These are phyloP conservation scores for Leptopilina boulardi DNA, from an alignment of 1,140 invertebrate species.

Conservation along the genomic window DNA sequence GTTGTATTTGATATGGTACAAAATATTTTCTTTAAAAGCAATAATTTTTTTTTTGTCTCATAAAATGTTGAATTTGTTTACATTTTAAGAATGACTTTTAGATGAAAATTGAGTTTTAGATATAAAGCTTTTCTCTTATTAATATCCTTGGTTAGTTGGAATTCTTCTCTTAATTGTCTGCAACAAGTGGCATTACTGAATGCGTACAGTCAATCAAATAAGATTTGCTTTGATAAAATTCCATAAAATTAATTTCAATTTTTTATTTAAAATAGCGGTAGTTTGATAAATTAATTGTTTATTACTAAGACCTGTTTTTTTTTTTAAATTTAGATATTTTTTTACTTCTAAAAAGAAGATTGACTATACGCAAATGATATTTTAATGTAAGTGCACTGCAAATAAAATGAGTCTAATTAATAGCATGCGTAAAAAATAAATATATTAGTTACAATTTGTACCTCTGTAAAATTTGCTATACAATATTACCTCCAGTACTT, in stretches of 20 bases:
- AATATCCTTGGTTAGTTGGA: slow-evolving; percentile 30
- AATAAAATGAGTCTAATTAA: not conserved
- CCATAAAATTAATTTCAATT: not conserved
- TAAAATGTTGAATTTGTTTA: too few relatives aligned
- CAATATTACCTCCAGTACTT: slow-evolving; percentile 73
- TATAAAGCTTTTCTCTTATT: not conserved
- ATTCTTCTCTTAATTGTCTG: slow-evolving; percentile 33
- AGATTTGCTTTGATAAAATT: not conserved
- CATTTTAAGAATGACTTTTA: not conserved
- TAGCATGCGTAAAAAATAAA: slow-evolving; percentile 22
- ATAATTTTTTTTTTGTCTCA: too few relatives aligned
- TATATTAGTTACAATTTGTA: slow-evolving; percentile 27
- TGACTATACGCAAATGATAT: not conserved
- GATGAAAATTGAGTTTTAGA: not conserved
- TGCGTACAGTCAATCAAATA: slow-evolving; percentile 11
- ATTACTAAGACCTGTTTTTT: too few relatives aligned
- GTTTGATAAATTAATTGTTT: too few relatives aligned
- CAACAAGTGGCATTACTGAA: slow-evolving; percentile 5
- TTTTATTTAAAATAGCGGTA: not conserved
- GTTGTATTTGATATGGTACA: too few relatives aligned
- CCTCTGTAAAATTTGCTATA: not conserved
- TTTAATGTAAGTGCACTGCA: slow-evolving; percentile 4
- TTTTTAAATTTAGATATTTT: not conserved
- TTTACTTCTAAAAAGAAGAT: too few relatives aligned
- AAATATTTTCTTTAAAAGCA: too few relatives aligned